These are phyloP conservation scores for Eutolmus rufibarbis DNA, from an alignment of 2,888 invertebrate species.

Conservation along the genomic window DNA sequence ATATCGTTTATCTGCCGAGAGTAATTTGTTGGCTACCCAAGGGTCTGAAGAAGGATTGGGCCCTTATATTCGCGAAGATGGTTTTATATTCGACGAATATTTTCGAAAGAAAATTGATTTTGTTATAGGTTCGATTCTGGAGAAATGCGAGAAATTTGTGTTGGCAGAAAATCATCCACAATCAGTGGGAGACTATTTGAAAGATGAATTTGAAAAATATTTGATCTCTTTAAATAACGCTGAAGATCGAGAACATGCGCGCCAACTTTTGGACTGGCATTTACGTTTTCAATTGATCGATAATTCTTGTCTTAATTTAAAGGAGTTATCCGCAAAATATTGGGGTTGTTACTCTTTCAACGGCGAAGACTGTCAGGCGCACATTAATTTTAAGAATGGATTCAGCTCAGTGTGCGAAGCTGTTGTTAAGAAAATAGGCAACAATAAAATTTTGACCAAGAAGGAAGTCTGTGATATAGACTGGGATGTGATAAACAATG, in stretches of 20 bases:
- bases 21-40: conserved; percentile 51
- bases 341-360: conserved; percentile 67
- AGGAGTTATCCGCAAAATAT: conserved; percentile 66
- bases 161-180: conserved; percentile 52
- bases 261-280: conserved; percentile 70
- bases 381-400: conserved; percentile 67
- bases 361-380: conserved; percentile 66
- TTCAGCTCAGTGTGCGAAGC: conserved; percentile 67
- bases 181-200: conserved; percentile 62
- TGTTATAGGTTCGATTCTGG: conserved; percentile 63
- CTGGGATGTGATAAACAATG: conserved; percentile 19
- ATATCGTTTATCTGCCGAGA: conserved; percentile 55
- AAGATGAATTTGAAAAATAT: conserved; percentile 59
- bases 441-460: conserved; percentile 27
- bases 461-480: conserved; percentile 40
- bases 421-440: conserved; percentile 53
- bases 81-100: conserved; percentile 60
- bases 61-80: conserved; percentile 64
- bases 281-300: conserved; percentile 69
- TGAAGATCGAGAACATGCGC: conserved; percentile 56
- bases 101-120: conserved; percentile 65
- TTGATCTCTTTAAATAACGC: conserved; percentile 53
- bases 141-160: conserved; percentile 64
- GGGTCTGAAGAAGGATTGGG: conserved; percentile 68
- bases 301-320: conserved; percentile 67